Conservation (phyloP, 1,140 invertebrate species). For the Trichoplusia ni region DNA sequence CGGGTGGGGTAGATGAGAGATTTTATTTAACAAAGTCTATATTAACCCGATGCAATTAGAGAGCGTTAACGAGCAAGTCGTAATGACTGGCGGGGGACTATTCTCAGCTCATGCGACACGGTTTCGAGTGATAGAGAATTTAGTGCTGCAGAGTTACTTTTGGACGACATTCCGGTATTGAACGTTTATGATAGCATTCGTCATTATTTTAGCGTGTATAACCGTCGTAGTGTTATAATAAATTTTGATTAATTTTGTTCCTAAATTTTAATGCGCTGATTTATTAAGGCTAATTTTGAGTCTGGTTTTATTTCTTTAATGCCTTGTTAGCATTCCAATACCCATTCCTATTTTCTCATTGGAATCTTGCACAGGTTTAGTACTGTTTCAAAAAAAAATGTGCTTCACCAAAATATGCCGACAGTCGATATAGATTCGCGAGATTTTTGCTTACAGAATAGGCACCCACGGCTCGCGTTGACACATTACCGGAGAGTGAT, state of each 20-base stretch:
- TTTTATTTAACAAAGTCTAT: conserved; percentile 82
- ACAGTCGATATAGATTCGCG: neutral
- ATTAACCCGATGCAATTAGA: conserved; percentile 81
- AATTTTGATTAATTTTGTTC: too few relatives aligned
- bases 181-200: too few relatives aligned
- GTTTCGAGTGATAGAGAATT: neutral
- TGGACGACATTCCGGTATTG: too few relatives aligned
- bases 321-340: too few relatives aligned
- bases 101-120: conserved; percentile 41
- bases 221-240: too few relatives aligned
- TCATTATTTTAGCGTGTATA: too few relatives aligned
- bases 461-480: conserved; percentile 51
- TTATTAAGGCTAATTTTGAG: too few relatives aligned
- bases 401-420: neutral
- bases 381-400: neutral
- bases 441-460: conserved; percentile 54
- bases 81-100: conserved; percentile 72
- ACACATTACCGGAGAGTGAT: conserved; percentile 79
- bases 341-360: too few relatives aligned
- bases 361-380: too few relatives aligned
- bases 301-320: too few relatives aligned
- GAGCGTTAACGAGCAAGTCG: conserved; percentile 77
- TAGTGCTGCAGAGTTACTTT: neutral
- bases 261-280: too few relatives aligned
- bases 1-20: conserved; percentile 61